A percentile compares a stretch with the other conserved stretches of the same genome.
phyloP scores from a whole-genome alignment of 2,113 vertebrate species.

The Pelodiscus sinensis region DNA sequence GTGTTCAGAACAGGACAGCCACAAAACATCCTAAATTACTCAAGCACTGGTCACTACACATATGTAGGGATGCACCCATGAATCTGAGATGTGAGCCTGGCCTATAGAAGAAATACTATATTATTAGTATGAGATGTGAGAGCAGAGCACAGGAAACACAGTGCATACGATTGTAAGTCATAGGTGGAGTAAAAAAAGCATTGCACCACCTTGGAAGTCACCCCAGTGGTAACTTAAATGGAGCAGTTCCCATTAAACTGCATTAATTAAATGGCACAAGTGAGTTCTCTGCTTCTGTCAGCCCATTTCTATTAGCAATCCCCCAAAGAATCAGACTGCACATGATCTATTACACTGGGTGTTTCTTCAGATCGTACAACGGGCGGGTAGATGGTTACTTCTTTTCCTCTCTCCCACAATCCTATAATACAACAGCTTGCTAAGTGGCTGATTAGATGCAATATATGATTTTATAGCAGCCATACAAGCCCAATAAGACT shows the following conservation, averaged over 20 bases:
- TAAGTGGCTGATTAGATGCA: not conserved
- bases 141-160: not conserved
- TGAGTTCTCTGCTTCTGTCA: not conserved
- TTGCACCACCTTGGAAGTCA: fast-evolving
- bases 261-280: not conserved
- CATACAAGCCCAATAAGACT: not conserved
- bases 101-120: not conserved
- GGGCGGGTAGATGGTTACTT: not conserved
- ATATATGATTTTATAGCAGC: not conserved
- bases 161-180: not conserved
- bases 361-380: not conserved
- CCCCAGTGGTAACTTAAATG: not conserved
- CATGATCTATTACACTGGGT: not conserved
- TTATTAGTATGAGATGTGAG: not conserved
- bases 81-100: not conserved
- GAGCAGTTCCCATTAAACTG: not conserved
- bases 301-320: not conserved
- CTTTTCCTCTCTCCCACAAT: not conserved
- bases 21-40: not conserved
- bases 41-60: not conserved
- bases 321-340: not conserved
- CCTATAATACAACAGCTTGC: not conserved
- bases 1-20: conserved; percentile 34
- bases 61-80: not conserved
- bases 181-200: not conserved